These are phyloP conservation scores for Hylyphantes graminicola DNA, from an alignment of 1,140 invertebrate genomes.

Conservation along the genomic window DNA sequence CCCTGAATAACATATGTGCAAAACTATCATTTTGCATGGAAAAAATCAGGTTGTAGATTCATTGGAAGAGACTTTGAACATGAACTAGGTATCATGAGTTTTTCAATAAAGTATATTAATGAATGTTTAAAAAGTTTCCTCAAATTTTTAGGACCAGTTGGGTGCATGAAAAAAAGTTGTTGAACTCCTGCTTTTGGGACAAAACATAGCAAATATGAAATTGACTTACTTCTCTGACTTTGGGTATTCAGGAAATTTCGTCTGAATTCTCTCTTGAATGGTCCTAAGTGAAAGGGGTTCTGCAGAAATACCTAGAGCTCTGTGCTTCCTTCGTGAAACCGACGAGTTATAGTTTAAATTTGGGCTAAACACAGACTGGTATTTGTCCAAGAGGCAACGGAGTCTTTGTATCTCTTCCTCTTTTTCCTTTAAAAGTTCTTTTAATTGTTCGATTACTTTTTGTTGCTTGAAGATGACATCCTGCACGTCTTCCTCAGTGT, in stretches of 20 bases:
- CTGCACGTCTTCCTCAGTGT: conserved; percentile 65
- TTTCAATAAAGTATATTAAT: too few relatives aligned
- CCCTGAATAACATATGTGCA: too few relatives aligned
- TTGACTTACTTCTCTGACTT: conserved; percentile 82
- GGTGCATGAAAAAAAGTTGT: background rate
- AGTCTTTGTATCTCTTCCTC: conserved; percentile 86
- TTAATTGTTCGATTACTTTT: conserved; percentile 78
- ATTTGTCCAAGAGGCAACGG: conserved; percentile 90
- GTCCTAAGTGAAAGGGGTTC: conserved; percentile 75
- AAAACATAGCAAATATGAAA: background rate
- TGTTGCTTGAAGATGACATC: conserved; percentile 74
- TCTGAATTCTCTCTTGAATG: conserved; percentile 80
- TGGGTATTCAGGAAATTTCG: conserved; percentile 79
- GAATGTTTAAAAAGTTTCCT: background rate
- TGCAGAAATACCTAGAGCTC: conserved; percentile 84
- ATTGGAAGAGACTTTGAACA: too few relatives aligned
- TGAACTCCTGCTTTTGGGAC: background rate
- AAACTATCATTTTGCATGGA: too few relatives aligned
- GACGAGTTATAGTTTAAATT: conserved; percentile 67
- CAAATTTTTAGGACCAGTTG: background rate
- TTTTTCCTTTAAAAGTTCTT: conserved; percentile 75
- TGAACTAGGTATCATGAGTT: too few relatives aligned
- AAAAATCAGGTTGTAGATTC: too few relatives aligned
- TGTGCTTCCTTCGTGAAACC: conserved; percentile 65
- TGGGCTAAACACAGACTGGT: conserved; percentile 79